Evolutionary conservation across 1,140 invertebrate species (phyloP).

Genomic region (Araneus ventricosus): DNA sequence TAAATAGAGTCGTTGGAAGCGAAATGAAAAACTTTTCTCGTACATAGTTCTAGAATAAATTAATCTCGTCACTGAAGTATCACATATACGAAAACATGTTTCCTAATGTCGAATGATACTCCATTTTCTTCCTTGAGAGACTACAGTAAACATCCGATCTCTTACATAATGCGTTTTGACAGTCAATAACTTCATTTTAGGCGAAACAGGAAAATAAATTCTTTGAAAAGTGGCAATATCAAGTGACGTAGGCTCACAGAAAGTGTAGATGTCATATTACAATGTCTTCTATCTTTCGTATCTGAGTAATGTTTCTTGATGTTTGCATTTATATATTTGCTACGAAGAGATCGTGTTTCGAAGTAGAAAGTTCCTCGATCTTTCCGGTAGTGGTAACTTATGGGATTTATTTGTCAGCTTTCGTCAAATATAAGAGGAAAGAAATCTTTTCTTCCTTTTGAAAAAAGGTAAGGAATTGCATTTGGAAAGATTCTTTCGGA

Average conservation of each 20-base stretch:
- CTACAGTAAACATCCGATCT: not conserved
- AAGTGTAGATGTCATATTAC: not conserved
- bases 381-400: not conserved
- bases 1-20: too few species aligned
- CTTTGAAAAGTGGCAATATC: not conserved
- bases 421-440: not conserved
- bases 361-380: not conserved
- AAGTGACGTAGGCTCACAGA: not conserved
- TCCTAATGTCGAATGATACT: not conserved
- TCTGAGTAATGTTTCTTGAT: not conserved
- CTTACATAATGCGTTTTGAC: not conserved
- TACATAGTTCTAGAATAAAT: too few species aligned
- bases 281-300: not conserved
- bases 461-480: not conserved
- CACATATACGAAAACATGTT: not conserved
- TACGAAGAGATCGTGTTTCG: not conserved
- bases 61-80: not conserved
- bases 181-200: not conserved
- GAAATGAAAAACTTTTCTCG: too few species aligned
- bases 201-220: not conserved
- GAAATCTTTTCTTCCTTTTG: not conserved
- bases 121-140: not conserved
- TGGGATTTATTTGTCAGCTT: constrained; percentile 12
- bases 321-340: not conserved
- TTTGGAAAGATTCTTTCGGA: too few species aligned